phyloP scores from a whole-genome alignment of 2,113 vertebrate species.

The Harpagus bidentatus region DNA sequence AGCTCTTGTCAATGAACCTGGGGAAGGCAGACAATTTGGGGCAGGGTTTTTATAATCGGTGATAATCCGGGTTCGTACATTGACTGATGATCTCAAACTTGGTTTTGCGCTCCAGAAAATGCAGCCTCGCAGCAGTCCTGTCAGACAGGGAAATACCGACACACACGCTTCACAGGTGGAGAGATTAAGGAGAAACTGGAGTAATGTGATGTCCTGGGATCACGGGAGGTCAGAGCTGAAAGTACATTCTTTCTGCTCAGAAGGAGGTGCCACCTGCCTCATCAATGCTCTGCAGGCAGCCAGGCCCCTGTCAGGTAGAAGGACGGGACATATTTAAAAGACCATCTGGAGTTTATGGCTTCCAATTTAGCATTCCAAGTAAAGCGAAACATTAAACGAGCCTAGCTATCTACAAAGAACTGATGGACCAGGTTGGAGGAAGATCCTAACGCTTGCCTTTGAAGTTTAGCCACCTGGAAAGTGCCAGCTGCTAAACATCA shows the following conservation, averaged over 20 bases:
- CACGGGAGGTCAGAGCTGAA: background rate
- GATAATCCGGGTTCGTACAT: background rate
- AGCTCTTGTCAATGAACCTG: background rate
- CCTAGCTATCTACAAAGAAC: constrained; percentile 41
- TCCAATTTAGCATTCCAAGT: constrained; percentile 49
- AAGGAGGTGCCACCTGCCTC: constrained; percentile 36
- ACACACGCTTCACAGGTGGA: background rate
- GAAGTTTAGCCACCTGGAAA: constrained; percentile 59
- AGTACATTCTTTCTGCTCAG: constrained; percentile 17
- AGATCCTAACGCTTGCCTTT: constrained; percentile 53
- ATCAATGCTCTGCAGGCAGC: background rate
- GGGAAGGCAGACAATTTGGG: background rate
- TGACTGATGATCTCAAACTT: background rate
- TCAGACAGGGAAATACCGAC: background rate
- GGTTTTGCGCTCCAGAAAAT: background rate
- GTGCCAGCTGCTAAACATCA: constrained; percentile 48
- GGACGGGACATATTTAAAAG: constrained; percentile 28
- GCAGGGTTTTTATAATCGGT: background rate
- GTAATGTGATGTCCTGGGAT: background rate
- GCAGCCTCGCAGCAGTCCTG: background rate
- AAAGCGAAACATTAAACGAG: constrained; percentile 44
- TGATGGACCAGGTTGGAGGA: constrained; percentile 19
- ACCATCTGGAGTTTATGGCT: constrained; percentile 59
- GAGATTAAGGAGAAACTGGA: background rate
- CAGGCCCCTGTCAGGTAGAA: constrained; percentile 38